Conservation (phyloP, 1,140 invertebrate genomes). For the Heliconius hermathena region DNA sequence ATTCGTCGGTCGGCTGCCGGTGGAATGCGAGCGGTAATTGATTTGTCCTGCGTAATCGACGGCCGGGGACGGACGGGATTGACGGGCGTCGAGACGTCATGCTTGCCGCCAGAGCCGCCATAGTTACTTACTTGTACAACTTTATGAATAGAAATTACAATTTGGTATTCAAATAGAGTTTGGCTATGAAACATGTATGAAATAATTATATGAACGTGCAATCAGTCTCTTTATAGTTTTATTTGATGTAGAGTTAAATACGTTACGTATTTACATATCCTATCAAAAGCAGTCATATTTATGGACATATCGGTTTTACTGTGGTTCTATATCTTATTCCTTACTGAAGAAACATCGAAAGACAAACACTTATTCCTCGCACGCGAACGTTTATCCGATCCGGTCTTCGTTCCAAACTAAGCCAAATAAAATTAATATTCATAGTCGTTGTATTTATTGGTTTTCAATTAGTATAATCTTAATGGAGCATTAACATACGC, state of each 20-base stretch:
- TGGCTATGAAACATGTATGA: not conserved
- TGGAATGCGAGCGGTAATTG: conserved; percentile 78
- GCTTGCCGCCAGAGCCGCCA: conserved; percentile 39
- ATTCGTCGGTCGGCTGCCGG: conserved; percentile 70
- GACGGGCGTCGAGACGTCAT: conserved; percentile 56
- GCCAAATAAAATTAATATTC: conserved; percentile 80
- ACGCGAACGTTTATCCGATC: conserved; percentile 51
- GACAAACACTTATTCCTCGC: conserved; percentile 40
- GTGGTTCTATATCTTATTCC: conserved; percentile 11
- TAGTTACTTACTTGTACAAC: conserved; percentile 23
- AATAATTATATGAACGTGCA: not conserved
- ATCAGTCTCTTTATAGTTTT: not conserved
- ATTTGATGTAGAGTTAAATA: not conserved
- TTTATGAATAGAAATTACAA: not conserved
- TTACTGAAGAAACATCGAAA: conserved; percentile 26
- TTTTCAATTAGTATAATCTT: conserved; percentile 82
- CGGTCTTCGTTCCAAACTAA: conserved; percentile 48
- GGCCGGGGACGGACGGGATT: conserved; percentile 63
- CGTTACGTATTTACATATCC: no score
- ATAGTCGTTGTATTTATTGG: conserved; percentile 82
- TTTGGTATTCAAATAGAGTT: not conserved
- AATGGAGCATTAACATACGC: conserved; percentile 79
- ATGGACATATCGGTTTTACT: not conserved
- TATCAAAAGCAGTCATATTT: no score
- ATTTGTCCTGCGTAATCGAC: conserved; percentile 78